Conservation (phyloP, 1,140 invertebrate species). For the Zaprionus davidi region DNA sequence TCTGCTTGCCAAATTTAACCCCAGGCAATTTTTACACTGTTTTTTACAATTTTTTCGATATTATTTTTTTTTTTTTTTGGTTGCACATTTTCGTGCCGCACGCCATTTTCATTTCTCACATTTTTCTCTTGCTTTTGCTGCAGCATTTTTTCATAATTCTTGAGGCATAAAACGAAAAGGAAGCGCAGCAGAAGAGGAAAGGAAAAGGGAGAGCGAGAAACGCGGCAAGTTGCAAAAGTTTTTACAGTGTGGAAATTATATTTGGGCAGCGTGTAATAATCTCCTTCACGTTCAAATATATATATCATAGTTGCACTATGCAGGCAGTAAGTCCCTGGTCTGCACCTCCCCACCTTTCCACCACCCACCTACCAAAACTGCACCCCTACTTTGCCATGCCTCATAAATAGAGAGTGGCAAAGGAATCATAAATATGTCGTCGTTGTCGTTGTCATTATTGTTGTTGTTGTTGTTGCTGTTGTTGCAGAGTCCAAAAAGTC, state of each 20-base stretch:
- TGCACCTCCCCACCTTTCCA: background rate
- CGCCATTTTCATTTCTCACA: conserved; percentile 68
- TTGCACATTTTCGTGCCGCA: conserved; percentile 77
- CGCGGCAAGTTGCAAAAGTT: conserved; percentile 45
- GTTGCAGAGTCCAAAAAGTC: conserved; percentile 48
- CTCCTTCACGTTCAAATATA: conserved; percentile 52
- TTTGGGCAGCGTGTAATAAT: conserved; percentile 77
- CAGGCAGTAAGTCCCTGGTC: conserved; percentile 24
- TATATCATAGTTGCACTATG: conserved; percentile 79
- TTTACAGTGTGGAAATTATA: conserved; percentile 74
- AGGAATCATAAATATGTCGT: conserved; percentile 77
- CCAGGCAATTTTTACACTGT: conserved; percentile 67
- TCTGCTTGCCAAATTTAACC: conserved; percentile 78
- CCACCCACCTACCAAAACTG: background rate
- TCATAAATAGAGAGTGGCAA: conserved; percentile 55
- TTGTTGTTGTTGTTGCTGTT: conserved; percentile 13
- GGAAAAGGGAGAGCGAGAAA: background rate
- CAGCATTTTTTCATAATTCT: conserved; percentile 82
- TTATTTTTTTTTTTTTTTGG: conserved; percentile 43
- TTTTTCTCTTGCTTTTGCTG: conserved; percentile 55
- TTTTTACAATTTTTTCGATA: conserved; percentile 46
- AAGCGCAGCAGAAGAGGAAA: background rate
- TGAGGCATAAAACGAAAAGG: conserved; percentile 49
- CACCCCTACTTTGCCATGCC: conserved; percentile 26
- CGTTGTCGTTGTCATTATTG: conserved; percentile 29